Evolutionary conservation across 2,113 vertebrate genomes (phyloP).

Genomic region (Helogale parvula): DNA sequence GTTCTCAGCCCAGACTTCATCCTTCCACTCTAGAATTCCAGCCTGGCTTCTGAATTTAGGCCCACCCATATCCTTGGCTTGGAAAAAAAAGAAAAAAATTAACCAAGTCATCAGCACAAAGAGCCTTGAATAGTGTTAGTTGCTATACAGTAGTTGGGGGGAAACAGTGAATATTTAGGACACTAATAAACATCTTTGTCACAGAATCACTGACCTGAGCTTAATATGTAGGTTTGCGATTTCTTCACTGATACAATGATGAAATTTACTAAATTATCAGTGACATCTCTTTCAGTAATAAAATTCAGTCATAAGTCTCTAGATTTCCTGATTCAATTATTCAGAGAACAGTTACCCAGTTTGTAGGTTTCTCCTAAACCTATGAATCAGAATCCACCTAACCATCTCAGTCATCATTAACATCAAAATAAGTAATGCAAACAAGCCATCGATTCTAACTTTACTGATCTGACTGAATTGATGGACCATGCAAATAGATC

Average conservation of each 20-base stretch:
- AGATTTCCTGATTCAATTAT: neutral
- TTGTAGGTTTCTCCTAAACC: neutral
- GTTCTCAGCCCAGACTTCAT: neutral
- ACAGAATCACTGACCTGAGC: neutral
- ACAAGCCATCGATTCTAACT: neutral
- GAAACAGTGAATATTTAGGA: constrained; percentile 12
- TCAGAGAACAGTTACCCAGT: neutral
- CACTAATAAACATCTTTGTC: neutral
- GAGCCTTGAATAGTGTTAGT: neutral
- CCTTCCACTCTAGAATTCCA: neutral
- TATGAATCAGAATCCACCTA: neutral
- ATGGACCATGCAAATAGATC: neutral
- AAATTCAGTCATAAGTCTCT: neutral
- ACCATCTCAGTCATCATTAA: neutral
- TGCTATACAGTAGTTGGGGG: neutral
- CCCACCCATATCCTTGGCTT: neutral
- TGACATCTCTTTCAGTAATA: neutral
- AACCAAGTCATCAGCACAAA: neutral
- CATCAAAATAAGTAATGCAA: neutral
- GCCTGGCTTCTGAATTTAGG: neutral
- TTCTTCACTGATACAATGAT: neutral
- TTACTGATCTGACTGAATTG: neutral
- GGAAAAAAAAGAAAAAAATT: neutral
- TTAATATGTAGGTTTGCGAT: constrained; percentile 2
- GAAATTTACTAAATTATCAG: neutral